phyloP scores from a whole-genome alignment of 2,797 vertebrate species.

The Danio albolineatus region DNA sequence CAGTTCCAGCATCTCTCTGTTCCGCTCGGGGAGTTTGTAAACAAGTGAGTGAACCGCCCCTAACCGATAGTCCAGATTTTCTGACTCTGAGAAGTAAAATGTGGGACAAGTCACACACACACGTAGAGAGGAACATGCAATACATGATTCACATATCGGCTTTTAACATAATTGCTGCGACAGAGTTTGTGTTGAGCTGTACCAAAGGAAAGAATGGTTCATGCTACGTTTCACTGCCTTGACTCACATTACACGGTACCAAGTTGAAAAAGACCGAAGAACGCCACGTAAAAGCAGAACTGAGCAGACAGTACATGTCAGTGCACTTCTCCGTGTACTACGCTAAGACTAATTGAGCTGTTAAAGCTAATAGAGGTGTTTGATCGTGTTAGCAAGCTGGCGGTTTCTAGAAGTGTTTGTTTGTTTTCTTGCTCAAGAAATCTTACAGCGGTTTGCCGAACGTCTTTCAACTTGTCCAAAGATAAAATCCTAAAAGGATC shows the following conservation, averaged over 20 bases:
- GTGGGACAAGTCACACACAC: constrained; percentile 42
- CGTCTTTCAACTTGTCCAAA: constrained; percentile 29
- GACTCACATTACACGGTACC: not conserved
- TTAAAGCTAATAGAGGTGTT: constrained; percentile 15
- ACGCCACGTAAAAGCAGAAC: not conserved
- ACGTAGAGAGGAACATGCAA: not conserved
- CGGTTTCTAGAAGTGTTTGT: constrained; percentile 11
- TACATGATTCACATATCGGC: not conserved
- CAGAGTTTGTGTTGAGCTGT: not conserved
- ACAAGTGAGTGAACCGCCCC: constrained; percentile 91
- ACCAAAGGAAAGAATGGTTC: not conserved
- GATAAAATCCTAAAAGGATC: constrained; percentile 42
- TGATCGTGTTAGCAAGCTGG: constrained; percentile 20
- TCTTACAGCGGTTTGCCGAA: constrained; percentile 9
- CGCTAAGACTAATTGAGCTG: constrained; percentile 7
- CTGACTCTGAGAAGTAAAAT: constrained; percentile 82
- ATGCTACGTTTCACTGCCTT: not conserved
- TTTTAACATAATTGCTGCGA: not conserved
- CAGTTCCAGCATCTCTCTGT: constrained; percentile 92
- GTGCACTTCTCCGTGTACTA: constrained; percentile 4
- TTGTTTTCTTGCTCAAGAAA: not conserved
- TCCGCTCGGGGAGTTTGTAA: constrained; percentile 95
- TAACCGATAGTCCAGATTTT: constrained; percentile 91
- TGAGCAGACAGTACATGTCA: constrained; percentile 39
- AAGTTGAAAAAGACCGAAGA: not conserved